These are phyloP conservation scores for Eristalis arbustorum DNA, from an alignment of 2,888 invertebrate species.

Conservation along the genomic window DNA sequence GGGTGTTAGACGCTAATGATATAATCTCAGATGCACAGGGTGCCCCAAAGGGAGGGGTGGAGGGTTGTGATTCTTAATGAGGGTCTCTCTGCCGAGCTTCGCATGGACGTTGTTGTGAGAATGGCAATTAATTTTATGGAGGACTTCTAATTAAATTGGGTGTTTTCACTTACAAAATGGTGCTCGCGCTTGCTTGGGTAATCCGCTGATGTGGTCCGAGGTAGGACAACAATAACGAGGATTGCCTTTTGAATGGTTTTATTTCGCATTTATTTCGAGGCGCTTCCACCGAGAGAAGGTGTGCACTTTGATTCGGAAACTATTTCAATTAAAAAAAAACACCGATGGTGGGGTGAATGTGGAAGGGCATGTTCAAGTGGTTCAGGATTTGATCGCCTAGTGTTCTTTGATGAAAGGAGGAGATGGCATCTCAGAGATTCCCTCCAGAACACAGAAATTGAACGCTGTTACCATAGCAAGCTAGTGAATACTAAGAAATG, in stretches of 20 bases:
- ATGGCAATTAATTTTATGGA: slow-evolving; percentile 32
- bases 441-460: too few relatives aligned
- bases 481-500: too few relatives aligned
- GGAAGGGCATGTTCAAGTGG: too few relatives aligned
- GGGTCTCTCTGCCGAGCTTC: slow-evolving; percentile 23
- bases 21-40: slow-evolving; percentile 17
- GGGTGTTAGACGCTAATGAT: slow-evolving; percentile 37
- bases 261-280: not conserved
- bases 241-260: not conserved
- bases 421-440: too few relatives aligned
- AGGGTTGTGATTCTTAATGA: slow-evolving; percentile 33
- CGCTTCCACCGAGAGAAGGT: not conserved
- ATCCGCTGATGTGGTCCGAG: not conserved
- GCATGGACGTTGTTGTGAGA: slow-evolving; percentile 27
- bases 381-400: too few relatives aligned
- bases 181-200: not conserved
- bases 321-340: too few relatives aligned
- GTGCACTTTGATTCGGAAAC: too few relatives aligned
- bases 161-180: slow-evolving; percentile 31
- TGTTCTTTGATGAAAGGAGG: too few relatives aligned
- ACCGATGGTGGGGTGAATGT: too few relatives aligned
- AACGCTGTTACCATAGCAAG: too few relatives aligned
- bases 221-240: not conserved
- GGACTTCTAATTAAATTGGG: slow-evolving; percentile 33
- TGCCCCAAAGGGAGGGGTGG: not conserved